Evolutionary conservation across 2,888 invertebrate species (phyloP), one percentile per base, ranked within the genome.

Genomic region (Candidula unifasciata): DNA sequence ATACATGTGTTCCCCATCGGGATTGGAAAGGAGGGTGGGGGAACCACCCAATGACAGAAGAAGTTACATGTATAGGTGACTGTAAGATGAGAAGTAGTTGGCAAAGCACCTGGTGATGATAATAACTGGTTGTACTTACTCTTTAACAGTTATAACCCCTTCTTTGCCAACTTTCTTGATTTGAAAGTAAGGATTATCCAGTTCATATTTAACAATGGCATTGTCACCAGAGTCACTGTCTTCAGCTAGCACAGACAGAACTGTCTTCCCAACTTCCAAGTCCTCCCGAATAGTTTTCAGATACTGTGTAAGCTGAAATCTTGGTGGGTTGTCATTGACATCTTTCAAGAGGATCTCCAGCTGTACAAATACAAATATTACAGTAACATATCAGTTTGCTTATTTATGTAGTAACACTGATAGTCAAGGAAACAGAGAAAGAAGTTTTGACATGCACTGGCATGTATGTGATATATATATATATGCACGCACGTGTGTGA

Each of bases 151-250:
- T 80, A 93, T 91, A 84, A 90, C 89, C 52, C 92, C 93, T 88
- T 84, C 89, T 89, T 79, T 87, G 87, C 88, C 89, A 69, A 87
- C 80, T 52, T 82, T 84, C 10, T 91, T 91, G 60, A 91, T 90
- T 57, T 92, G 91, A 57, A 87, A 89, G 88, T 93, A 93, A 83
- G 91, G 88, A 30, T 88, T 90, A 84, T 86, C 89, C 30, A 93
- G 90, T 52, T 89, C 88, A 87, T 93, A 93, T 8, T 89, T 90
- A 60, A 93, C 87, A 83, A 92, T 88, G 24, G 92, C 90, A 94
- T 98, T 99, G 66, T 96, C 96, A 16, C 98, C 98, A 2, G 98
- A 97, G 93, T 99, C 99, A 0, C 97, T 96, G 92, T 99, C 99
- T 95, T 97, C 97, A 0, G 99, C 99, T 93, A 97, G 97, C 80